phyloP scores from a whole-genome alignment of 2,797 vertebrate genomes.

The Falco biarmicus region DNA sequence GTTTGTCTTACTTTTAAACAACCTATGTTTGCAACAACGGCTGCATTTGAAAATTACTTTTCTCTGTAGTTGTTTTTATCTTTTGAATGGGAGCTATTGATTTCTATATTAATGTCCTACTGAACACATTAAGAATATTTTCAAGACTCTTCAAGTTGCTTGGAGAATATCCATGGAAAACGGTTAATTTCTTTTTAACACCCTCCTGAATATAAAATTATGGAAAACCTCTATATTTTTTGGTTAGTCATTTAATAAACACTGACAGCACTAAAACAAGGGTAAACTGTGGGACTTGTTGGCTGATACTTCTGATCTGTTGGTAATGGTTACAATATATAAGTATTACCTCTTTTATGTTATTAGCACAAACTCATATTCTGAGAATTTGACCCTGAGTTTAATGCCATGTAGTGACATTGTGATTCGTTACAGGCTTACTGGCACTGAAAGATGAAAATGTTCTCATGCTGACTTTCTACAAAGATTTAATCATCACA shows the following conservation, averaged over 20 bases:
- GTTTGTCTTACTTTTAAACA: not conserved
- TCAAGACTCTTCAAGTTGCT: not conserved
- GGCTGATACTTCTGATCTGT: not conserved
- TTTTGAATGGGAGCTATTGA: not conserved
- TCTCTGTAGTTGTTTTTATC: not conserved
- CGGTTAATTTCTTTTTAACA: not conserved
- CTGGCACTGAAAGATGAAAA: not conserved
- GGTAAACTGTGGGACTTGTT: not conserved
- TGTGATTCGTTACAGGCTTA: not conserved
- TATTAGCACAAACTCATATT: not conserved
- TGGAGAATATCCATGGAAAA: not conserved
- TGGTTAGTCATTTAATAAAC: not conserved
- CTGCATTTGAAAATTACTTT: slow-evolving; percentile 8
- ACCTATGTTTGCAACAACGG: not conserved
- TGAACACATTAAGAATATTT: not conserved
- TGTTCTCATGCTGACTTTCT: not conserved
- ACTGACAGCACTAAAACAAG: not conserved
- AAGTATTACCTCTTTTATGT: not conserved
- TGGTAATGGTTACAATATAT: not conserved
- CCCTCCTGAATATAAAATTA: not conserved
- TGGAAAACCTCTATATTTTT: not conserved
- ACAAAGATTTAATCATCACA: not conserved
- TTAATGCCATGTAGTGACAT: not conserved
- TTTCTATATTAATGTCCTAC: not conserved
- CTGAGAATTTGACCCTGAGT: not conserved